Evolutionary conservation across 2,888 invertebrate genomes (phyloP).

Genomic region (Pandemis corylana): DNA sequence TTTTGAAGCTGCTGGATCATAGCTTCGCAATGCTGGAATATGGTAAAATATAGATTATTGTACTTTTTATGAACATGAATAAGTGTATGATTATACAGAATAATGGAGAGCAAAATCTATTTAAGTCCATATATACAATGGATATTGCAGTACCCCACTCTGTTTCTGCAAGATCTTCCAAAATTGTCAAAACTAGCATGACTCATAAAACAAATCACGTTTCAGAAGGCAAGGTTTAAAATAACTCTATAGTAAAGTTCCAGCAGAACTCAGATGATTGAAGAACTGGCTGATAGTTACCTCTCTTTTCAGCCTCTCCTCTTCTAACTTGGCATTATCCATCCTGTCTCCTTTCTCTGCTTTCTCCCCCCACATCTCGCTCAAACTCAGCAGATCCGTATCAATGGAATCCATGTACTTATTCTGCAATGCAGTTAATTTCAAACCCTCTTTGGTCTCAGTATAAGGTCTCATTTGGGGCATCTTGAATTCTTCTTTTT

Average conservation of each 20-base stretch:
- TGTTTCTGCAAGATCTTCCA: no score
- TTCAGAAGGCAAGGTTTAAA: no score
- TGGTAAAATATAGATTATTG: not conserved
- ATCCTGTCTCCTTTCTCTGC: constrained; percentile 68
- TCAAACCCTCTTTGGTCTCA: constrained; percentile 61
- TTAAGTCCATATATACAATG: no score
- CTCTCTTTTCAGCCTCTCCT: constrained; percentile 91
- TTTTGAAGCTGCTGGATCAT: constrained; percentile 90
- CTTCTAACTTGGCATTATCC: constrained; percentile 85
- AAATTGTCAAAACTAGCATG: no score
- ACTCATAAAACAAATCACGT: no score
- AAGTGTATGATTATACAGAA: not conserved
- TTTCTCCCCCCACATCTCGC: constrained; percentile 87
- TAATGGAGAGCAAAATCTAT: not conserved
- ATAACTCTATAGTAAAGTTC: no score
- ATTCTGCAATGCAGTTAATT: constrained; percentile 55
- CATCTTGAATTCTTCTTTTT: constrained; percentile 73
- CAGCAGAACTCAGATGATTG: no score
- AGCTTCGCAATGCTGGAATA: constrained; percentile 89
- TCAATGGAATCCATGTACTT: constrained; percentile 72
- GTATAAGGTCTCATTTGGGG: constrained; percentile 74
- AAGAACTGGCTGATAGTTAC: constrained; percentile 63
- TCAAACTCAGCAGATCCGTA: constrained; percentile 83
- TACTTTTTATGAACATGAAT: not conserved
- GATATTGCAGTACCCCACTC: no score